These are phyloP conservation scores for Naso thynnoides DNA, from an alignment of 2,797 vertebrate species.

Conservation along the genomic window DNA sequence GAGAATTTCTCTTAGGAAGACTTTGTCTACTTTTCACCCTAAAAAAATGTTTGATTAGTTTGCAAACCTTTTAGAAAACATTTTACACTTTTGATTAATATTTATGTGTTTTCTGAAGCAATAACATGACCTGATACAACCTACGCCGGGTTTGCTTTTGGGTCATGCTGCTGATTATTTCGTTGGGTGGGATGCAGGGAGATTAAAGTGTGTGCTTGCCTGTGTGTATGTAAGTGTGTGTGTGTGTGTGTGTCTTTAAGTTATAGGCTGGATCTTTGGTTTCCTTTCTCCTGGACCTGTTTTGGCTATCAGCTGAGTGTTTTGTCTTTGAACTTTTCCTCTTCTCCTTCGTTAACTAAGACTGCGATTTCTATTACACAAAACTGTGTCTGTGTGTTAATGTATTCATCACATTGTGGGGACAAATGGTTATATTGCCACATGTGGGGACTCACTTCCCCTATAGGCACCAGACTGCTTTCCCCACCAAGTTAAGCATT, in stretches of 20 bases:
- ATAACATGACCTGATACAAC: conserved; percentile 49
- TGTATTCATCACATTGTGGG: conserved; percentile 11
- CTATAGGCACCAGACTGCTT: background rate
- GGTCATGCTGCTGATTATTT: conserved; percentile 33
- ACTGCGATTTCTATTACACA: conserved; percentile 35
- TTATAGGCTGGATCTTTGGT: conserved; percentile 34
- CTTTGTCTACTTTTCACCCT: conserved; percentile 39
- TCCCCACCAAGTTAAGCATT: background rate
- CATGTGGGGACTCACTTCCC: background rate
- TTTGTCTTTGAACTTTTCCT: conserved; percentile 71
- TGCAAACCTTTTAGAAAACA: conserved; percentile 42
- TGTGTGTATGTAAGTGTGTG: conserved; percentile 11
- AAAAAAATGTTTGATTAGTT: conserved; percentile 39
- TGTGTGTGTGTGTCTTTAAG: conserved; percentile 30
- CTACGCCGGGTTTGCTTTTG: conserved; percentile 24
- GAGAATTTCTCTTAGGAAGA: conserved; percentile 23
- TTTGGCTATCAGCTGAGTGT: conserved; percentile 70
- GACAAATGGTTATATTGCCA: background rate
- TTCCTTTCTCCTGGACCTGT: conserved; percentile 62
- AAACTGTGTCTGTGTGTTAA: conserved; percentile 16
- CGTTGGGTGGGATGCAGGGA: conserved; percentile 34
- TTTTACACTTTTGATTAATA: conserved; percentile 63
- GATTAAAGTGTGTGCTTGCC: conserved; percentile 40
- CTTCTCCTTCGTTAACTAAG: conserved; percentile 43
- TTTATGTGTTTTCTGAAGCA: conserved; percentile 63